These are phyloP conservation scores for Cephonodes hylas DNA, from an alignment of 2,888 invertebrate species.

Conservation along the genomic window DNA sequence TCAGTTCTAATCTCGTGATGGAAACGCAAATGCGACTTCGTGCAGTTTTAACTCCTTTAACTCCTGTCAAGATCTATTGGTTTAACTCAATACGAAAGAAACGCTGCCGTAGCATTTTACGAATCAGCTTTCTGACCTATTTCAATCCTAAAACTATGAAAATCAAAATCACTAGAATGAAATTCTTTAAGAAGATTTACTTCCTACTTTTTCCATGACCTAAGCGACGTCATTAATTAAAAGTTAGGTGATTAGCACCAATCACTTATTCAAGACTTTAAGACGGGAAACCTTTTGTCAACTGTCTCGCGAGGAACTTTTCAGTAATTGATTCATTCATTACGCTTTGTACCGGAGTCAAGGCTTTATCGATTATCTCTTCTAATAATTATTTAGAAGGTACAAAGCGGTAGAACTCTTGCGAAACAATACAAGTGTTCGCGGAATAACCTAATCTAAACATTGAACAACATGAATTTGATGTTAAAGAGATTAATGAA, in stretches of 20 bases:
- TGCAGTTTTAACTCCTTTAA: too few species aligned
- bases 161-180: background rate
- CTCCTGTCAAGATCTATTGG: too few species aligned
- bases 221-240: slow-evolving; percentile 62
- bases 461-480: background rate
- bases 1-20: background rate
- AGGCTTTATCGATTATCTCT: slow-evolving; percentile 46
- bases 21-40: too few species aligned
- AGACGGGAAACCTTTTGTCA: slow-evolving; percentile 51
- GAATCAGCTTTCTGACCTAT: too few species aligned
- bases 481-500: background rate
- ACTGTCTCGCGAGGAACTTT: slow-evolving; percentile 41
- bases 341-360: slow-evolving; percentile 42
- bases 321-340: slow-evolving; percentile 56
- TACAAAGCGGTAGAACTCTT: background rate
- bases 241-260: slow-evolving; percentile 65
- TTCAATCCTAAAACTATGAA: too few species aligned
- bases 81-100: too few species aligned
- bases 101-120: too few species aligned
- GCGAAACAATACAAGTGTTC: background rate
- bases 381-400: slow-evolving; percentile 9
- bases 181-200: background rate
- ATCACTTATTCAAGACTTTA: slow-evolving; percentile 51
- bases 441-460: background rate
- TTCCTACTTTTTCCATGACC: slow-evolving; percentile 47